Conservation (phyloP, 1,140 invertebrate species). For the Nilaparvata lugens region DNA sequence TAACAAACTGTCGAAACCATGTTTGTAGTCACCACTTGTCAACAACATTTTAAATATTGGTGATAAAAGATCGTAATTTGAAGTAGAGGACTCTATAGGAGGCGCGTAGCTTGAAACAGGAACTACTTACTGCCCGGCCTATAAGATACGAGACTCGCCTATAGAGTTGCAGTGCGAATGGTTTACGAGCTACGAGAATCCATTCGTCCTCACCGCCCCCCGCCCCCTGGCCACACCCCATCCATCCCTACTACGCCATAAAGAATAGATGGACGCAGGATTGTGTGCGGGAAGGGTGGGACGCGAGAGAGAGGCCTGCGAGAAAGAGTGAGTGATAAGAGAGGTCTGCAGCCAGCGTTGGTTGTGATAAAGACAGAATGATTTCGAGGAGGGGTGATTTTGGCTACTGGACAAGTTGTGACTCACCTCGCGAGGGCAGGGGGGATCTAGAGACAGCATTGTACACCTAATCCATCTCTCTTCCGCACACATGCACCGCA, state of each 20-base stretch:
- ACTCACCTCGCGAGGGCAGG: no score
- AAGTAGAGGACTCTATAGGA: no score
- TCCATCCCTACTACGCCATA: slow-evolving; percentile 2
- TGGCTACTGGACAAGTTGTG: neutral
- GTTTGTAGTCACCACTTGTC: no score
- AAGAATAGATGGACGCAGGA: slow-evolving; percentile 3
- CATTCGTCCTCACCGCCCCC: neutral
- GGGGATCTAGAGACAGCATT: neutral
- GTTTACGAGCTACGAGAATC: neutral
- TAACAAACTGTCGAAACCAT: no score
- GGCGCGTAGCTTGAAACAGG: no score
- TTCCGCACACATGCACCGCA: no score
- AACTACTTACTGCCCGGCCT: no score
- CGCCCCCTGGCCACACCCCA: neutral
- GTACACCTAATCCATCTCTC: neutral
- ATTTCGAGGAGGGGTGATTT: neutral
- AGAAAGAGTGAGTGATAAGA: neutral
- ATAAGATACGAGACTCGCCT: neutral
- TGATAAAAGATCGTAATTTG: no score
- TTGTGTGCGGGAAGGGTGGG: neutral
- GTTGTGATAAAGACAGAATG: neutral
- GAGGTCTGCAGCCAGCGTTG: neutral
- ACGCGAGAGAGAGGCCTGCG: neutral
- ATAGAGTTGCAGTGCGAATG: slow-evolving; percentile 2
- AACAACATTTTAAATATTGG: no score